Base-by-base conservation (phyloP, 2,113 vertebrate genomes). In the Crypturellus undulatus region DNA sequence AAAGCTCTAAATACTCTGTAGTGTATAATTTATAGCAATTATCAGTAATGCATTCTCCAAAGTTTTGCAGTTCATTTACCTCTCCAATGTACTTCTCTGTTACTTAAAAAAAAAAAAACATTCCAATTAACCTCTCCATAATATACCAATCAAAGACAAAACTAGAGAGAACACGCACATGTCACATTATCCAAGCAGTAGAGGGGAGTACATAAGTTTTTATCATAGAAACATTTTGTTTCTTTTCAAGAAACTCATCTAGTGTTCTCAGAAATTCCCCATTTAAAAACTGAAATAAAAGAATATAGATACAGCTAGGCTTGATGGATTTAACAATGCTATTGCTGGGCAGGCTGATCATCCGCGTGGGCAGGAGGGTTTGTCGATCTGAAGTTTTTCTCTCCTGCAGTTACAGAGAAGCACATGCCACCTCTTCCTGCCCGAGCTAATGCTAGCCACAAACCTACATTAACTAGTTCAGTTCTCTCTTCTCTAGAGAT, bases 81-180 rank as follows among this genome's bases (percentile, higher is more conserved):
- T 72, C 65, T 79, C 71, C 80, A 94, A 51, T 25, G 12, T 80
- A 82, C 91, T 97, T 80, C 91, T 91, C 80, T 86, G 34, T 88
- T 94, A 81, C 63, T 97, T 96, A 91, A 97, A 97, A 96, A 97
- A 96, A 95, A 91, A 97, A 97, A 96, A 97, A 96, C 70, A 94
- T 60, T 87, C 84, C 72, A 96, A 97, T 96, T 95, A 97, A 92
- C 92, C 81, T 96, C 92, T 95, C 94, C 59, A 91, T 52, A 40
- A 54, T 93, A 65, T 5, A 56, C 51, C 80, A 86, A 86, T 93
- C 93, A 13, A 67, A 60, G 34, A 62, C 47, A 83, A 73, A 95
- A 90, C 69, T 63, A 93, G 47, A 95, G 95, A 95, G 88, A 84
- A 70, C 91, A 92, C 79, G 79, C 67, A 76, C 91, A 69, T 90